Base-by-base conservation (phyloP, 2,888 invertebrate species). In the Xanthia togata region DNA sequence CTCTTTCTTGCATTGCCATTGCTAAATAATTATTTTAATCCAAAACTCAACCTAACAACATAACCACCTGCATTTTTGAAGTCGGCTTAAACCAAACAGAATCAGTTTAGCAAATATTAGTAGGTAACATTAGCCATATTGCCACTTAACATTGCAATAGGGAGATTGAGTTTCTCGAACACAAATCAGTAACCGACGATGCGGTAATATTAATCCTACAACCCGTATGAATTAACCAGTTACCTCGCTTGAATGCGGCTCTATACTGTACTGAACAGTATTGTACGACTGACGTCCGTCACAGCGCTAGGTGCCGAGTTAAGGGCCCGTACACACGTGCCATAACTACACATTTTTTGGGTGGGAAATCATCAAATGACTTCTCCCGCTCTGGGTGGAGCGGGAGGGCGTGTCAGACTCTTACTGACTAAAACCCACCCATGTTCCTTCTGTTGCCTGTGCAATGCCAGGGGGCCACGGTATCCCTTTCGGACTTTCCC, bases 81-180 rank as follows among this genome's bases (percentile, higher is more conserved):
- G 12, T 72, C 31, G 17, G 38, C 1, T 3, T 31, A 53, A 53
- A 41, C 23, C 23, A 64, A 74, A n/a, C 55, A 64, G n/a, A 41
- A 41, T 20, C 47, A 20, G 9, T 35, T 60, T 2, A 12, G 35
- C 20, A 60, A 60, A 35, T 35, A n/a, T 55, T 57, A 14, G 55
- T n/a, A n/a, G n/a, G n/a, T 55, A 26, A 57, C 57, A 57, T 57
- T 57, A 57, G 57, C 57, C 26, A 26, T 57, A 57, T 57, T 57
- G 14, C 26, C 26, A 57, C 57, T 57, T 57, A 57, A 57, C 6
- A 23, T 35, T 35, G 35, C 62, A 35, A 12, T 62, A 62, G 12
- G 57, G 57, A 26, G 57, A 26, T 35, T 50, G 26, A 26, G 62
- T 68, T 26, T 65, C 57, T 50, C n/a, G n/a, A 20, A 74, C 57